phyloP scores from a whole-genome alignment of 2,888 invertebrate genomes.

The Digitonthophagus gazella region DNA sequence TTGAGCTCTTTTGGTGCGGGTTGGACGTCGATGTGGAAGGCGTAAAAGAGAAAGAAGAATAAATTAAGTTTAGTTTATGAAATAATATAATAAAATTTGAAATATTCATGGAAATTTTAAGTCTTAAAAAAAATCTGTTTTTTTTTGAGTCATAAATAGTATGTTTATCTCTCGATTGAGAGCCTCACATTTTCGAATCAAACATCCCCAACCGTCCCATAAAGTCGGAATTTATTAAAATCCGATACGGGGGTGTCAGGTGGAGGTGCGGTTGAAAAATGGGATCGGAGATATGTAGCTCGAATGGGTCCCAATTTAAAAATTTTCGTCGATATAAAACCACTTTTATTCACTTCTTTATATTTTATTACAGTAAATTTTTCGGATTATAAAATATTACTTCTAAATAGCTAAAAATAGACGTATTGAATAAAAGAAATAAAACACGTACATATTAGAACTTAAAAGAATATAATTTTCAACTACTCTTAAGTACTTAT shows the following conservation, averaged over 20 bases:
- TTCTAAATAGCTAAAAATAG: too few relatives aligned
- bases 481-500: too few relatives aligned
- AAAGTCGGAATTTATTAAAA: conserved; percentile 15
- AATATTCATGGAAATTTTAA: background rate
- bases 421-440: too few relatives aligned
- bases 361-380: too few relatives aligned
- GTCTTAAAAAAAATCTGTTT: too few relatives aligned
- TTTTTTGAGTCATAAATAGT: too few relatives aligned
- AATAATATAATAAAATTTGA: background rate
- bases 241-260: conserved; percentile 7
- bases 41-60: conserved; percentile 44
- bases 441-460: too few relatives aligned
- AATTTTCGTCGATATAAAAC: too few relatives aligned
- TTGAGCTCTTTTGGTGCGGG: conserved; percentile 55
- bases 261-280: background rate
- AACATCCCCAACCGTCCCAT: background rate
- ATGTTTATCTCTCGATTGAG: too few relatives aligned
- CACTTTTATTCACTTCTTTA: too few relatives aligned
- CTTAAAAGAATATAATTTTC: too few relatives aligned
- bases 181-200: background rate
- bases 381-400: too few relatives aligned
- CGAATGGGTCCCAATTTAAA: background rate
- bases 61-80: background rate
- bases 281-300: background rate
- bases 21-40: conserved; percentile 26